phyloP scores from a whole-genome alignment of 2,113 vertebrate species.

The Cyprinodon brontotheroides region DNA sequence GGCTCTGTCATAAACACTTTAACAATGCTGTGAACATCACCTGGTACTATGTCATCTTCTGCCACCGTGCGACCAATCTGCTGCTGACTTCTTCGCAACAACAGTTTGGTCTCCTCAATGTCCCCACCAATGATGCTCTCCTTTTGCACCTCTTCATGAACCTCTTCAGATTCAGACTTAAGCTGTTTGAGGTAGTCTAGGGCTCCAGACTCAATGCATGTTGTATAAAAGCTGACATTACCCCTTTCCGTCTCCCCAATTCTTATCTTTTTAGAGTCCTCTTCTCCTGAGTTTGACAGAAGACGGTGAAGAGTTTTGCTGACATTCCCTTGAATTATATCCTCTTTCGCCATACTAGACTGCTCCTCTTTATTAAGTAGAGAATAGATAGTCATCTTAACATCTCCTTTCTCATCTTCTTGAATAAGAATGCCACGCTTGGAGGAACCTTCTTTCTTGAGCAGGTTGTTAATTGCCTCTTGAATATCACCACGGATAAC shows the following conservation, averaged over 20 bases:
- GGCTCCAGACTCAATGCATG: conserved; percentile 91
- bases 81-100: conserved; percentile 80
- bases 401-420: conserved; percentile 89
- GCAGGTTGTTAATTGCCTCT: conserved; percentile 87
- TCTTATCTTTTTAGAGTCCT: conserved; percentile 77
- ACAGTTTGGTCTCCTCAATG: conserved; percentile 84
- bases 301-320: conserved; percentile 83
- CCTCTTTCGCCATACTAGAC: conserved; percentile 75
- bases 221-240: conserved; percentile 92
- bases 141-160: conserved; percentile 61
- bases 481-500: conserved; percentile 87
- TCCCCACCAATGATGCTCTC: conserved; percentile 85
- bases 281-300: conserved; percentile 77
- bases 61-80: conserved; percentile 83
- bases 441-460: conserved; percentile 77
- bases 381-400: conserved; percentile 93
- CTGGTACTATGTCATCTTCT: conserved; percentile 87
- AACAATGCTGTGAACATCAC: conserved; percentile 83
- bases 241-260: conserved; percentile 85
- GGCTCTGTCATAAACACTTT: conserved; percentile 86
- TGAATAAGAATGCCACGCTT: conserved; percentile 92
- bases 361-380: conserved; percentile 84
- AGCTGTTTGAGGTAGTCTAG: conserved; percentile 89
- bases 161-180: conserved; percentile 77
- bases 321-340: conserved; percentile 86